These are phyloP conservation scores for Corythoichthys intestinalis DNA, from an alignment of 2,113 vertebrate genomes.

Conservation along the genomic window DNA sequence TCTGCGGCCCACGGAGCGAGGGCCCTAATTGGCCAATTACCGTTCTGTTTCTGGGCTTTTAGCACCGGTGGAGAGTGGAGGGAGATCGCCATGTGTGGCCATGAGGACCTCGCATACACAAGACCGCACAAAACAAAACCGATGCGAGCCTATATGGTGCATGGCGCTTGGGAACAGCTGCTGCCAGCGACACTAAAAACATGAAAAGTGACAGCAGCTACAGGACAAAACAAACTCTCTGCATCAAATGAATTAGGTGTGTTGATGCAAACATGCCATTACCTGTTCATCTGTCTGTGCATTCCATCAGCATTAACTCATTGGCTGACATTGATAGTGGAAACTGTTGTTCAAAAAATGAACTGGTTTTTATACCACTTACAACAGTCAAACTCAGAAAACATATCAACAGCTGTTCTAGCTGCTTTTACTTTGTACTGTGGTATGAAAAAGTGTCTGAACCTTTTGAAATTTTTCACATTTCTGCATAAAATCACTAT, in stretches of 20 bases:
- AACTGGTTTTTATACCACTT: too few species aligned
- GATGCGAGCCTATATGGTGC: conserved; percentile 40
- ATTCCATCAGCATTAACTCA: conserved; percentile 32
- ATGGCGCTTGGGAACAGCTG: conserved; percentile 36
- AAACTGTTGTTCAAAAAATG: too few species aligned
- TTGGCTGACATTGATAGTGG: too few species aligned
- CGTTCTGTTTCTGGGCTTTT: conserved; percentile 94
- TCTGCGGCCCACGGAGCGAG: conserved; percentile 82
- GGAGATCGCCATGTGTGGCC: conserved; percentile 81
- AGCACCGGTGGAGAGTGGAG: conserved; percentile 85
- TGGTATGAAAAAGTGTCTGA: too few species aligned
- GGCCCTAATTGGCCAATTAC: conserved; percentile 99
- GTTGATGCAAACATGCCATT: conserved; percentile 40
- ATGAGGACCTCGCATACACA: conserved; percentile 67
- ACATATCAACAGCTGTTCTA: too few species aligned
- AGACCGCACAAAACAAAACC: conserved; percentile 68
- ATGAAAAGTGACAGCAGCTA: conserved; percentile 45
- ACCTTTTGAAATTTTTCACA: too few species aligned
- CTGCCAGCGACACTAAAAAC: conserved; percentile 52
- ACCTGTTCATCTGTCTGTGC: conserved; percentile 22
- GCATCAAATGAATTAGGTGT: conserved; percentile 41
- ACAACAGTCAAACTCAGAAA: too few species aligned
- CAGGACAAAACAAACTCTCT: conserved; percentile 41
- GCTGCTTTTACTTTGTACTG: too few species aligned
- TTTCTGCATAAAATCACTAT: too few species aligned